Conservation (phyloP, 2,888 invertebrate genomes). For the Polyploca ridens region DNA sequence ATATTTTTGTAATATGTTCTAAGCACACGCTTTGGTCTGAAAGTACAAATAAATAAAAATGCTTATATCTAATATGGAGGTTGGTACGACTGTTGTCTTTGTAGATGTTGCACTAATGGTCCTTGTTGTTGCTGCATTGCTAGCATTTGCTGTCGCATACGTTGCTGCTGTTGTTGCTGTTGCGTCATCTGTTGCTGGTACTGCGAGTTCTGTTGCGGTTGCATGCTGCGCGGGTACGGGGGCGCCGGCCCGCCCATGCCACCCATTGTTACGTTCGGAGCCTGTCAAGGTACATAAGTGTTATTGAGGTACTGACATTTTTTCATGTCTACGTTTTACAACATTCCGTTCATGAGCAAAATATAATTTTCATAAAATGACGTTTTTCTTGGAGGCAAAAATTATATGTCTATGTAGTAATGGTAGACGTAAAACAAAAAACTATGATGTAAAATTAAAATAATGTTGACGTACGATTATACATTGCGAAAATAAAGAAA, state of each 20-base stretch:
- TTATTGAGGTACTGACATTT: neutral
- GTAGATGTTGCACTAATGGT: conserved; percentile 80
- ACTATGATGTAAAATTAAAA: too few relatives aligned
- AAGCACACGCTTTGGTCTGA: conserved; percentile 7
- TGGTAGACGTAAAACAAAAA: too few relatives aligned
- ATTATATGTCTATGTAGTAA: too few relatives aligned
- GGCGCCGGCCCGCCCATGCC: conserved; percentile 91
- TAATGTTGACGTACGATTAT: too few relatives aligned
- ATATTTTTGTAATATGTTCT: neutral
- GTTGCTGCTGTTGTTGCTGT: conserved; percentile 84
- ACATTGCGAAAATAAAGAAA: too few relatives aligned
- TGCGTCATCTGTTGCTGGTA: conserved; percentile 85
- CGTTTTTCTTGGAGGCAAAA: too few relatives aligned
- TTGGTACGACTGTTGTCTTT: conserved; percentile 73
- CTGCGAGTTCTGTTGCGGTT: conserved; percentile 84
- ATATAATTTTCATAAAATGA: too few relatives aligned
- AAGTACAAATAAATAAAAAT: neutral
- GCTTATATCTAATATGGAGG: conserved; percentile 63
- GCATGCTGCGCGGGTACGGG: conserved; percentile 88
- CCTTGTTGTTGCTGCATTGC: conserved; percentile 87
- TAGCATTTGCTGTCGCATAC: conserved; percentile 89
- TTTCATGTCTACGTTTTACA: neutral
- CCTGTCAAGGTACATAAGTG: conserved; percentile 64
- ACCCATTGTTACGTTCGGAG: conserved; percentile 95
- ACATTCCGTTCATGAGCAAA: neutral